These are phyloP conservation scores for Glossophaga mutica DNA, from an alignment of 2,797 vertebrate species.

Conservation along the genomic window DNA sequence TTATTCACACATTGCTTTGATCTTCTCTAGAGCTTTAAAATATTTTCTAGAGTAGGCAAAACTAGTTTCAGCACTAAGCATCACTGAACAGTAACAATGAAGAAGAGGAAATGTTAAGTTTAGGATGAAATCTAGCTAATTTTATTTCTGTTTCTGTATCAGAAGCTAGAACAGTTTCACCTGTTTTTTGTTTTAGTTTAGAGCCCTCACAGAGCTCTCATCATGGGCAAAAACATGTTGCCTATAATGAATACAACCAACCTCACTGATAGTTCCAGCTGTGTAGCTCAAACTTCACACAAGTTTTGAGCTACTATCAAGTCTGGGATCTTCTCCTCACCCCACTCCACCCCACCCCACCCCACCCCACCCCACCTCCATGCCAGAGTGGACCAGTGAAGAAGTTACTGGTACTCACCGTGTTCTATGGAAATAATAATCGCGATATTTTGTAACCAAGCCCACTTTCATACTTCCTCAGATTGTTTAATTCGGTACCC, in stretches of 20 bases:
- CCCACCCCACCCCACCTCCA: fast-evolving
- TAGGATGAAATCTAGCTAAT: constrained; percentile 18
- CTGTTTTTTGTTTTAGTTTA: background rate
- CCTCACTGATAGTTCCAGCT: background rate
- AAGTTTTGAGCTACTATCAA: background rate
- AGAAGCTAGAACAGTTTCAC: background rate
- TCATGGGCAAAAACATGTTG: background rate
- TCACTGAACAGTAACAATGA: background rate
- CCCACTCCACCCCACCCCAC: fast-evolving
- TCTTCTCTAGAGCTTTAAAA: constrained; percentile 17
- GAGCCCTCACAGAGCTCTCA: background rate
- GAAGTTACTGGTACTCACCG: background rate
- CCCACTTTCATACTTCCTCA: constrained; percentile 46
- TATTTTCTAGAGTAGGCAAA: constrained; percentile 27
- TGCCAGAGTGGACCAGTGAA: background rate
- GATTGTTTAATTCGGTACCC: constrained; percentile 33
- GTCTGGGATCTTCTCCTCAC: fast-evolving
- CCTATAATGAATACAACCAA: background rate
- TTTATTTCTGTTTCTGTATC: constrained; percentile 45
- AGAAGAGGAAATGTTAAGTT: background rate
- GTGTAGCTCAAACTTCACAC: background rate
- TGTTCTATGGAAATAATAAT: background rate
- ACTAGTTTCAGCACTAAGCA: background rate
- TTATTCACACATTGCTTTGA: constrained; percentile 43
- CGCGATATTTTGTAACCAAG: constrained; percentile 3